phyloP scores from a whole-genome alignment of 2,888 invertebrate genomes.

The Xylota segnis region DNA sequence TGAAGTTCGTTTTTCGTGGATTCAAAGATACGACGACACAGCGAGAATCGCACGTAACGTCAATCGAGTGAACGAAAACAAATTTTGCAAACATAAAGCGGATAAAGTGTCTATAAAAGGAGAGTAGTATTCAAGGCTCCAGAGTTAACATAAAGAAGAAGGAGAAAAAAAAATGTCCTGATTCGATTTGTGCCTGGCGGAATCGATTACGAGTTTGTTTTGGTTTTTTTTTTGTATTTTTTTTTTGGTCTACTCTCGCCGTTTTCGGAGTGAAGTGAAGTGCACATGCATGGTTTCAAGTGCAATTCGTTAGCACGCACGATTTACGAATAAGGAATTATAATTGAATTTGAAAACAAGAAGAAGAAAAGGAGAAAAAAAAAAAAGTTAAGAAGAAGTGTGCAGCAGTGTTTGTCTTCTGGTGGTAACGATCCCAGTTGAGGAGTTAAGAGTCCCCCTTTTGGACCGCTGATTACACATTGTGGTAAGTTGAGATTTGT shows the following conservation, averaged over 20 bases:
- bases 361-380: conserved; percentile 26
- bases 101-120: conserved; percentile 42
- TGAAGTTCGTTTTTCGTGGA: conserved; percentile 41
- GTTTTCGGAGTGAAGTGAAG: conserved; percentile 52
- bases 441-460: conserved; percentile 39
- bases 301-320: conserved; percentile 65
- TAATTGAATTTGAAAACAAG: conserved; percentile 66
- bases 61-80: conserved; percentile 63
- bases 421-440: conserved; percentile 21
- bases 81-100: conserved; percentile 57
- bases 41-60: conserved; percentile 43
- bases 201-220: conserved; percentile 62
- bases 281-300: conserved; percentile 70
- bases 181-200: conserved; percentile 57
- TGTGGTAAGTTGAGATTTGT: conserved; percentile 62
- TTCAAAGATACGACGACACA: conserved; percentile 32
- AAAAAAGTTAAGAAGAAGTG: not conserved
- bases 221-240: conserved; percentile 7
- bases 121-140: conserved; percentile 16
- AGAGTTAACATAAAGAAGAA: conserved; percentile 14
- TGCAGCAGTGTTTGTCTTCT: conserved; percentile 22
- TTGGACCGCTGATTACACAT: conserved; percentile 44
- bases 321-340: conserved; percentile 70
- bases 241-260: not conserved
- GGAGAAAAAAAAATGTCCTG: conserved; percentile 58